phyloP scores from a whole-genome alignment of 2,113 vertebrate species.

The Archilochus colubris region DNA sequence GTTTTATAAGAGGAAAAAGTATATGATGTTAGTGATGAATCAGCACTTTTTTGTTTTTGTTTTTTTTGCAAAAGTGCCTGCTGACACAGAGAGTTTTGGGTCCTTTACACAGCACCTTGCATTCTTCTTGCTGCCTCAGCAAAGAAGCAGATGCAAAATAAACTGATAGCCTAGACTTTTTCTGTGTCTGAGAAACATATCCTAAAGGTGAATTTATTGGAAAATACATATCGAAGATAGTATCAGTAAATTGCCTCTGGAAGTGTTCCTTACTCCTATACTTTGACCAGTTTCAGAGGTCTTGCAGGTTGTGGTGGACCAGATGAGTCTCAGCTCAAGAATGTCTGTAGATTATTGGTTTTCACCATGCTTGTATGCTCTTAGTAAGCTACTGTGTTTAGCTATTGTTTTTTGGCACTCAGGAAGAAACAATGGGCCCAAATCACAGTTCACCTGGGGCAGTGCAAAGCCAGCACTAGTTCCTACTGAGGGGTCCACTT shows the following conservation, averaged over 20 bases:
- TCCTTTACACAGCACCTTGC: not conserved
- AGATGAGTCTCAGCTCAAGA: not conserved
- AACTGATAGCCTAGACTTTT: not conserved
- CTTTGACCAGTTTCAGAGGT: not conserved
- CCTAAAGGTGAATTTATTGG: not conserved
- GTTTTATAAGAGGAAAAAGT: not conserved
- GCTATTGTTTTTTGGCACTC: not conserved
- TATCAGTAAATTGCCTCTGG: not conserved
- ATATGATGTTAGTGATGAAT: not conserved
- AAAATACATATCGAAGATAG: not conserved
- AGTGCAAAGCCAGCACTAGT: not conserved
- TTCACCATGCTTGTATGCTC: not conserved
- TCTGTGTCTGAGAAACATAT: not conserved
- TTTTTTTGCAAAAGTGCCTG: not conserved
- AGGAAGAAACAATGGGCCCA: not conserved
- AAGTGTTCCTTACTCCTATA: not conserved
- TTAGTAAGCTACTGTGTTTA: not conserved
- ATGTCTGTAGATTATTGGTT: not conserved
- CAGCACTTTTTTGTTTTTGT: not conserved
- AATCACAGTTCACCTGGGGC: not conserved
- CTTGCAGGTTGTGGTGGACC: not conserved
- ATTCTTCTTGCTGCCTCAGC: not conserved
- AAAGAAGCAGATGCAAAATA: not conserved
- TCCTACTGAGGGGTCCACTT: not conserved
- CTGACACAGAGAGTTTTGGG: not conserved